Percentiles rank a stretch among this genome's conserved stretches.
These are phyloP conservation scores for Dolichotis patagonum DNA, from an alignment of 2,113 vertebrate species.

Conservation along the genomic window DNA sequence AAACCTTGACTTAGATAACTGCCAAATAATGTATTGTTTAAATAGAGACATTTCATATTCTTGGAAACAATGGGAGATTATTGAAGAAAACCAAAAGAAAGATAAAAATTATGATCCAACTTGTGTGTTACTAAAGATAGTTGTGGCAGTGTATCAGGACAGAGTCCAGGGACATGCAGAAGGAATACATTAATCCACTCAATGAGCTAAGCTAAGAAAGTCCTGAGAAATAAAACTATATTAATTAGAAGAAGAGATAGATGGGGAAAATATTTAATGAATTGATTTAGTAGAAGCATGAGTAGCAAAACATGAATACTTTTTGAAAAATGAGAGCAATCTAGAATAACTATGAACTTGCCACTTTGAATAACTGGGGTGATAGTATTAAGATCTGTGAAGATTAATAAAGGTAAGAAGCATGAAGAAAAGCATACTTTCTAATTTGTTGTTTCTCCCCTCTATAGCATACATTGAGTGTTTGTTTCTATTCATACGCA, in stretches of 20 bases:
- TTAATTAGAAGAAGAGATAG: not conserved
- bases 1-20: not conserved
- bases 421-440: not conserved
- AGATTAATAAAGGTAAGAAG: not conserved
- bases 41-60: not conserved
- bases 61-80: not conserved
- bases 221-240: not conserved
- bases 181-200: not conserved
- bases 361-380: not conserved
- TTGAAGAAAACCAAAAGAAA: not conserved
- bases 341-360: not conserved
- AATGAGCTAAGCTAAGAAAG: not conserved
- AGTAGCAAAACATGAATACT: not conserved
- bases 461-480: not conserved
- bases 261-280: not conserved
- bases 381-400: not conserved
- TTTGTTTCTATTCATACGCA: not conserved
- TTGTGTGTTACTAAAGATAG: not conserved
- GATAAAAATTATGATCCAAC: not conserved
- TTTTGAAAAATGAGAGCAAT: not conserved
- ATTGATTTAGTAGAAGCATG: not conserved
- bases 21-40: conserved; percentile 38
- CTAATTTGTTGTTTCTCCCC: not conserved
- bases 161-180: not conserved
- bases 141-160: not conserved